These are phyloP conservation scores for Lacerta bilineata DNA, from an alignment of 2,797 vertebrate genomes.

Conservation along the genomic window DNA sequence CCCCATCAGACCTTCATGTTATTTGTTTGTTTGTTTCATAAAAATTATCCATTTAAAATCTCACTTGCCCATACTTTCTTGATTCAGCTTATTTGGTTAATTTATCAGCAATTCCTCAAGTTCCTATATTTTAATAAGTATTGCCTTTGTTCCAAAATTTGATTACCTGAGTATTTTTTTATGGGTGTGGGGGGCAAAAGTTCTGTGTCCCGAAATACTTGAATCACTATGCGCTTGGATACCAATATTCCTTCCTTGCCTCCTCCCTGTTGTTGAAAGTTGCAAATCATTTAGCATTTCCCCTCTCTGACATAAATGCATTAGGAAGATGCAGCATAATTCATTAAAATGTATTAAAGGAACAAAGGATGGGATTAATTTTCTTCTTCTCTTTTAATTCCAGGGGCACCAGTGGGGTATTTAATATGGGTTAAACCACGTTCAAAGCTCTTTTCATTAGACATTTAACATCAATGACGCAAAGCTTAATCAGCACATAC, in stretches of 20 bases:
- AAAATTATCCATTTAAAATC: too few species aligned
- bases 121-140: too few species aligned
- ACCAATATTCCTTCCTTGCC: conserved; percentile 66
- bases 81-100: too few species aligned
- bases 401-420: conserved; percentile 66
- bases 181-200: conserved; percentile 41
- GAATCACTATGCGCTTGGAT: conserved; percentile 73
- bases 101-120: too few species aligned
- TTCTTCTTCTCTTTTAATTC: conserved; percentile 70
- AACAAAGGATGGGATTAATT: conserved; percentile 76
- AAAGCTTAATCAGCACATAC: conserved; percentile 76
- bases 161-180: too few species aligned
- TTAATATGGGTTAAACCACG: conserved; percentile 74
- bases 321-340: conserved; percentile 70
- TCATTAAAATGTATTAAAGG: conserved; percentile 76
- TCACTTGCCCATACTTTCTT: too few species aligned
- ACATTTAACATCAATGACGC: conserved; percentile 75
- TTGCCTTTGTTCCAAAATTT: too few species aligned
- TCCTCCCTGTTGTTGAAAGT: conserved; percentile 56
- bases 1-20: too few species aligned
- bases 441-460: conserved; percentile 77
- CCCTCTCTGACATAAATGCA: conserved; percentile 62
- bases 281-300: conserved; percentile 75
- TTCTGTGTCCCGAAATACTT: conserved; percentile 40
- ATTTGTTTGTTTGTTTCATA: too few species aligned